Conservation (phyloP, 2,888 invertebrate species). For the Andrena chrysosceles region DNA sequence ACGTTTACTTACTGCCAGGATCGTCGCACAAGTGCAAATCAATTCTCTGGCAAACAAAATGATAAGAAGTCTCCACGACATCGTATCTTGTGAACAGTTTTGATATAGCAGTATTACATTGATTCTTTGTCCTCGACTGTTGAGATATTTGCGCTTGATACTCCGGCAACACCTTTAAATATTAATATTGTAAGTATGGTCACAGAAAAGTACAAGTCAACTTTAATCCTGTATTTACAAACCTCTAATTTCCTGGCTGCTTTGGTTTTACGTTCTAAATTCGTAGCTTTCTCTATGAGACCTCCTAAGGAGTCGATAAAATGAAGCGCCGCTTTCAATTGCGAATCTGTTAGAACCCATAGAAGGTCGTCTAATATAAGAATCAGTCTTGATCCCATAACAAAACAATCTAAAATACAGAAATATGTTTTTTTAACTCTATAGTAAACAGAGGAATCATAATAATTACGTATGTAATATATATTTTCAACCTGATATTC, state of each 20-base stretch:
- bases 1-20: constrained; percentile 89
- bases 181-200: constrained; percentile 7
- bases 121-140: constrained; percentile 85
- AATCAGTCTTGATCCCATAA: constrained; percentile 95
- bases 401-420: constrained; percentile 92
- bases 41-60: constrained; percentile 96
- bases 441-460: not conserved
- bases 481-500: constrained; percentile 90
- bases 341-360: constrained; percentile 99
- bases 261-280: constrained; percentile 92
- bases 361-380: constrained; percentile 97
- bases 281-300: constrained; percentile 92
- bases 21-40: constrained; percentile 99
- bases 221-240: constrained; percentile 45
- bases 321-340: constrained; percentile 96
- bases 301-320: constrained; percentile 94
- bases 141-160: constrained; percentile 91
- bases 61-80: constrained; percentile 99
- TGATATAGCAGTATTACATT: constrained; percentile 83
- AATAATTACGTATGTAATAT: too few species aligned
- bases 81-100: constrained; percentile 94
- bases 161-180: constrained; percentile 88
- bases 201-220: not conserved
- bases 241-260: constrained; percentile 94
- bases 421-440: not conserved